Conservation (phyloP, 2,113 vertebrate genomes). For the Calypte anna region DNA sequence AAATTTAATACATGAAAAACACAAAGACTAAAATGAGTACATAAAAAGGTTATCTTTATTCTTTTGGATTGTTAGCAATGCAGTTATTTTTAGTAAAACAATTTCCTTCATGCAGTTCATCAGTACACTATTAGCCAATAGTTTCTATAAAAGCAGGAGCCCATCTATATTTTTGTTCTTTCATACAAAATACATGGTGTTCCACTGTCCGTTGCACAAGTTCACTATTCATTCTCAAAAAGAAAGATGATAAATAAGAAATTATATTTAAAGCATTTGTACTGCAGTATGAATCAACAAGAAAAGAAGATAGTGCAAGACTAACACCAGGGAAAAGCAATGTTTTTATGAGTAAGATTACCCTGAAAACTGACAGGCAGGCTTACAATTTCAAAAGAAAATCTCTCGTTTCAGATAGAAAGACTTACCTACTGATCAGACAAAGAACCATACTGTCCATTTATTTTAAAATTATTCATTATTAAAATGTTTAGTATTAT, state of each 20-base stretch:
- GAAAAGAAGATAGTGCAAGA: constrained; percentile 70
- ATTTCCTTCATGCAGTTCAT: constrained; percentile 86
- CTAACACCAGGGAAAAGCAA: constrained; percentile 64
- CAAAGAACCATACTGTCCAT: constrained; percentile 47
- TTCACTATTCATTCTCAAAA: constrained; percentile 59
- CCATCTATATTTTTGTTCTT: constrained; percentile 67
- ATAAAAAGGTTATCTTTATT: constrained; percentile 89
- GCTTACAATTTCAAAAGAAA: constrained; percentile 6
- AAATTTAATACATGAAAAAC: constrained; percentile 24
- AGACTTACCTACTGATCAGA: constrained; percentile 42
- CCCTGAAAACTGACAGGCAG: constrained; percentile 44
- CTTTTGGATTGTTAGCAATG: constrained; percentile 78
- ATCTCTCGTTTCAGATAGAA: background rate
- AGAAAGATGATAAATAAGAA: constrained; percentile 46
- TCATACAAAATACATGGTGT: constrained; percentile 76
- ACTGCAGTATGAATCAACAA: constrained; percentile 61
- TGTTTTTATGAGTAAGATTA: constrained; percentile 5
- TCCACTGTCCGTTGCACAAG: constrained; percentile 57
- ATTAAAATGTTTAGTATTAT: constrained; percentile 49
- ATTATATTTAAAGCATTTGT: constrained; percentile 57
- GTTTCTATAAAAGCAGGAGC: constrained; percentile 78
- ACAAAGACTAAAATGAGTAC: constrained; percentile 69
- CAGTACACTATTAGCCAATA: constrained; percentile 74
- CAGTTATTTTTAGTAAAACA: constrained; percentile 77
- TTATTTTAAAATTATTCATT: constrained; percentile 58